Percentiles rank a stretch among this genome's conserved stretches.
phyloP scores from a whole-genome alignment of 2,113 vertebrate species.

The Cryptoleucopteryx plumbea region DNA sequence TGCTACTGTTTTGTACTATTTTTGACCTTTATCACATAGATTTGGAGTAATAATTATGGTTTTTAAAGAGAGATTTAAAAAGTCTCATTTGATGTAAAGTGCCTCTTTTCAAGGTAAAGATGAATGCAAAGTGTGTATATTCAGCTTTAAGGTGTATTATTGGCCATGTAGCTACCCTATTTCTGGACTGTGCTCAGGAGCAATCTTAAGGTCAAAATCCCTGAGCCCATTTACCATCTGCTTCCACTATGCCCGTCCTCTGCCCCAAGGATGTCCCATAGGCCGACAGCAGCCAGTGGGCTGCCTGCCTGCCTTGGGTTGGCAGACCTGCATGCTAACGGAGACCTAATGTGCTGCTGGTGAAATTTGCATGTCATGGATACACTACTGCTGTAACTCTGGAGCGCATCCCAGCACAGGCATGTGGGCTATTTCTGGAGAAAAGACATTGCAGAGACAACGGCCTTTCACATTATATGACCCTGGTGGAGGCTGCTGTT shows the following conservation, averaged over 20 bases:
- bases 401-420: neutral
- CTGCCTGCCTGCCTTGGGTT: neutral
- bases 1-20: neutral
- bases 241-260: neutral
- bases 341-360: fast-evolving
- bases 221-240: neutral
- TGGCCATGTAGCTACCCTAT: neutral
- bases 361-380: neutral
- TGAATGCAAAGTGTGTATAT: neutral
- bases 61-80: neutral
- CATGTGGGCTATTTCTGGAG: neutral
- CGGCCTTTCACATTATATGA: neutral
- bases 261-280: neutral
- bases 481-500: neutral
- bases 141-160: neutral
- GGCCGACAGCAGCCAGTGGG: neutral
- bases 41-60: neutral
- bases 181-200: neutral
- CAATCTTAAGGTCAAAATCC: neutral
- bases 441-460: neutral
- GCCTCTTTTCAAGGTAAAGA: neutral
- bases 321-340: fast-evolving
- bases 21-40: neutral
- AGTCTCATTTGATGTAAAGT: neutral
- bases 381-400: neutral